Base-by-base conservation (phyloP, 2,113 vertebrate genomes). In the Leucosticte australis region DNA sequence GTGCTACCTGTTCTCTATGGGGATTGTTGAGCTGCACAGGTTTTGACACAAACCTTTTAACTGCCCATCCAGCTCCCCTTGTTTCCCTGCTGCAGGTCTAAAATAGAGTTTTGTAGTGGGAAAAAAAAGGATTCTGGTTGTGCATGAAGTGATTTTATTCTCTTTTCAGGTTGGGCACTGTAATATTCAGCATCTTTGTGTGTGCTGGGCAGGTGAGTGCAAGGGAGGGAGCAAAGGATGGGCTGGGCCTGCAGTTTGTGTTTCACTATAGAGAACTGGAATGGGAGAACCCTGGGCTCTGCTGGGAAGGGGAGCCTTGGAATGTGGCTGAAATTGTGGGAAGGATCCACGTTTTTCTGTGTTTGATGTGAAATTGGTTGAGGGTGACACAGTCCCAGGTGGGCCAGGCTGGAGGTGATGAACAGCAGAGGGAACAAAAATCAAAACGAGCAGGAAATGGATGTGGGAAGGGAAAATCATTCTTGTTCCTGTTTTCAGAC, bases 131-230 rank as follows among this genome's bases (percentile, higher is more conserved):
- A 2, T 15, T 42, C 4, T 46, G 41, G 3, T 18, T 18, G 3
- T 53, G 22, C 21, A 23, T 33, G 21, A 67, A 76, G 19, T 41
- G 41, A 23, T 68, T 44, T 94, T 46, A 0, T 93, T 85, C 96
- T 13, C 50, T 81, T 95, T 60, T 21, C 87, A 99, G 99, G 91
- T 95, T 99, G 95, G 99, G 99, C 87, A 99, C 99, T 13, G 69
- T 99, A 53, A 98, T 99, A 93, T 99, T 99, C 90, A 98, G 99
- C 63, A 79, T 98, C 24, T 99, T 99, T 74, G 99, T 99, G 83
- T 99, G 98, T 93, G n/a, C 97, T 13, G 99, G 99, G 74, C 99
- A 99, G 98, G 99, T 99, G 93, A 95, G 98, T 96, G 76, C 50
- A 33, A 27, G 21, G 4, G 8, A 20, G 16, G 82, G 23, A 14